A percentile compares a stretch with the other conserved stretches of the same genome.
Evolutionary conservation across 2,113 vertebrate species (phyloP).

Genomic region (Pelvicachromis taeniatus): DNA sequence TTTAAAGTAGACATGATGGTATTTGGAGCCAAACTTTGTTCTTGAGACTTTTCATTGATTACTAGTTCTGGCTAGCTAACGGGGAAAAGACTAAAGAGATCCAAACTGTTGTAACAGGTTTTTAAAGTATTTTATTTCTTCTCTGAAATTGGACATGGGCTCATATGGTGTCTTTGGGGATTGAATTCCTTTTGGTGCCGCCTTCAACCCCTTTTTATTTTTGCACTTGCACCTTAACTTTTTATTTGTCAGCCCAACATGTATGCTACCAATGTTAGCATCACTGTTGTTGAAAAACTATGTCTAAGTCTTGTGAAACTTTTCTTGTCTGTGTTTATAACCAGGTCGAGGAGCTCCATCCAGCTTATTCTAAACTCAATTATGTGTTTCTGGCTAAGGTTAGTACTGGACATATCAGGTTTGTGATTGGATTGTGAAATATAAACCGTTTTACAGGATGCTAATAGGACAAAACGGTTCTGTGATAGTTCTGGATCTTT

Average conservation of each 20-base stretch:
- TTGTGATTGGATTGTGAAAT: not conserved
- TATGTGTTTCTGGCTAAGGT: slow-evolving; percentile 94
- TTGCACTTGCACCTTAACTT: not conserved
- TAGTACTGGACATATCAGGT: slow-evolving; percentile 24
- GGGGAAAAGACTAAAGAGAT: not conserved
- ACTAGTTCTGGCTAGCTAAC: not conserved
- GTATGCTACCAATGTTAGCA: not conserved
- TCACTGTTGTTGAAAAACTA: not conserved
- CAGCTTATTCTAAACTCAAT: slow-evolving; percentile 88
- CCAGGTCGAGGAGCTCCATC: slow-evolving; percentile 87
- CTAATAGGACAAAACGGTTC: not conserved
- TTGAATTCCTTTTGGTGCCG: not conserved
- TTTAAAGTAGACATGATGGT: not conserved
- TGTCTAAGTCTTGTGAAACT: not conserved
- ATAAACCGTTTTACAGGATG: not conserved
- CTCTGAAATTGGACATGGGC: not conserved
- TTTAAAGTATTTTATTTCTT: not conserved
- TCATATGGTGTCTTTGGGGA: not conserved
- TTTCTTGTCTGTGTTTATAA: not conserved
- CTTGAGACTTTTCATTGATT: not conserved
- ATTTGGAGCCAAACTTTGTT: not conserved
- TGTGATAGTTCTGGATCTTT: not conserved
- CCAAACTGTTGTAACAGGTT: not conserved
- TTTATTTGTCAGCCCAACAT: not conserved
- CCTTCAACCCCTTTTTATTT: not conserved